Conservation (phyloP, 2,113 vertebrate genomes). For the Glaucomys volans region DNA sequence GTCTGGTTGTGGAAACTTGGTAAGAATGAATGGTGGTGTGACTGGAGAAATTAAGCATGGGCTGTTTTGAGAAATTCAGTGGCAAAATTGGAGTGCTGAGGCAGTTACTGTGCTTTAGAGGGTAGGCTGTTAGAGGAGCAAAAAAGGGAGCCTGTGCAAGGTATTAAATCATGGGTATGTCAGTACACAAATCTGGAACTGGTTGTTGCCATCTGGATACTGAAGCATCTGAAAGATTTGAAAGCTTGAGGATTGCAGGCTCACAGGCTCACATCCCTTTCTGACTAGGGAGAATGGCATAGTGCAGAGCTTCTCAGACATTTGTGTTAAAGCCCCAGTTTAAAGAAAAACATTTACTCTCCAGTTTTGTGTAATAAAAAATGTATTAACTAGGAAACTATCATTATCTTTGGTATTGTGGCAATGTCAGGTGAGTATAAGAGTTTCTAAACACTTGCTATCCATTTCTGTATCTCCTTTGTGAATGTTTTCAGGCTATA, state of each 20-base stretch:
- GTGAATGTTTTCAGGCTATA: not conserved
- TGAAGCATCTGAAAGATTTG: not conserved
- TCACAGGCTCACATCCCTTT: not conserved
- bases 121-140: not conserved
- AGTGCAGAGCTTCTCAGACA: not conserved
- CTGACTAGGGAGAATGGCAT: accelerated
- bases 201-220: no score
- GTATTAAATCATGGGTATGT: not conserved
- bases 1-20: not conserved
- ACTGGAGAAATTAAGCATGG: not conserved
- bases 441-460: not conserved
- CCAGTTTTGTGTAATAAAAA: not conserved
- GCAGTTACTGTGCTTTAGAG: not conserved
- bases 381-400: not conserved
- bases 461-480: not conserved
- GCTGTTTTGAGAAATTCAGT: not conserved
- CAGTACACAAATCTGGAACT: not conserved
- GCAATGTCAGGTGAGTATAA: not conserved
- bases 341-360: not conserved
- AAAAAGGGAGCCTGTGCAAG: not conserved
- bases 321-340: not conserved
- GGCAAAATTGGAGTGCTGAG: not conserved
- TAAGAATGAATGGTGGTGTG: not conserved
- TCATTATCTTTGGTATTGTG: not conserved
- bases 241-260: not conserved